These are phyloP conservation scores for Hymenochirus boettgeri DNA, from an alignment of 2,113 vertebrate genomes.

Conservation along the genomic window DNA sequence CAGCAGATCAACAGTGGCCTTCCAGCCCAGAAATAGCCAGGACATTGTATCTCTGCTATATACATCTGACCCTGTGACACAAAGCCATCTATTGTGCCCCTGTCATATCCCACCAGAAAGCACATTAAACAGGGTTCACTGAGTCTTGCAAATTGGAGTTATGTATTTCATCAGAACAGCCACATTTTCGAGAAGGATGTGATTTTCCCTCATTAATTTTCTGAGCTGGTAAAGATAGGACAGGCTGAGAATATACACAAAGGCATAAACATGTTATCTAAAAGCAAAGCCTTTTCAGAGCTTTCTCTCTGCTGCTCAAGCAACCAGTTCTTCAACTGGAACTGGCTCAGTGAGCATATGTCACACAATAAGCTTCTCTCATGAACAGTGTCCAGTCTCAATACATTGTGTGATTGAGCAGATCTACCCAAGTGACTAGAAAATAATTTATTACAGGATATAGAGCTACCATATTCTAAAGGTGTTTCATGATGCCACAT, in stretches of 20 bases:
- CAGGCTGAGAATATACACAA: background rate
- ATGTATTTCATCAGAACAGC: constrained; percentile 40
- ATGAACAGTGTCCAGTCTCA: too few relatives aligned
- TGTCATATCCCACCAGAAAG: constrained; percentile 65
- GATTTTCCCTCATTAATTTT: constrained; percentile 41
- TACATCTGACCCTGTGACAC: constrained; percentile 63
- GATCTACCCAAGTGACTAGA: too few relatives aligned
- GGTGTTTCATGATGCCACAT: too few relatives aligned
- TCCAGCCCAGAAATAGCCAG: constrained; percentile 58
- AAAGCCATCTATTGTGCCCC: constrained; percentile 67
- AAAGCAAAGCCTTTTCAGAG: too few relatives aligned
- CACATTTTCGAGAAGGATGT: constrained; percentile 39
- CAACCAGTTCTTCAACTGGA: too few relatives aligned
- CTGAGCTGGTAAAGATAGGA: constrained; percentile 7
- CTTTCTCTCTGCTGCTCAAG: too few relatives aligned
- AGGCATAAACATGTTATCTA: too few relatives aligned
- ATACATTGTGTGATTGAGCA: too few relatives aligned
- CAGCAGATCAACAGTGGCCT: constrained; percentile 49
- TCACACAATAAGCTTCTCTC: too few relatives aligned
- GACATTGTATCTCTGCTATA: constrained; percentile 57
- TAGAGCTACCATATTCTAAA: too few relatives aligned
- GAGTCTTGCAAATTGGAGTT: constrained; percentile 57
- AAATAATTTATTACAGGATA: too few relatives aligned
- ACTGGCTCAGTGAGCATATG: too few relatives aligned
- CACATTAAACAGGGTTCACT: constrained; percentile 51